Conservation (phyloP, 1,140 invertebrate species). For the Maniola jurtina region DNA sequence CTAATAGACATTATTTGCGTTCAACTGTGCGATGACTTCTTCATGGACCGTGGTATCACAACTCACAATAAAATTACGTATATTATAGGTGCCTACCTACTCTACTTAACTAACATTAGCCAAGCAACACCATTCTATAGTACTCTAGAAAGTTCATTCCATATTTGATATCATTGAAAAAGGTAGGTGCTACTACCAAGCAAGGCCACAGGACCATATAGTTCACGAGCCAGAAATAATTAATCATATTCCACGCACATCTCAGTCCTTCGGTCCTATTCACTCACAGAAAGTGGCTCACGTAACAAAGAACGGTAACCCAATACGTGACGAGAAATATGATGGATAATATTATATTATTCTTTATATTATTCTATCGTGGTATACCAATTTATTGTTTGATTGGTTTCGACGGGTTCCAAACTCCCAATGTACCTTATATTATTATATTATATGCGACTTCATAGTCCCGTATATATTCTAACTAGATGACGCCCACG, state of each 20-base stretch:
- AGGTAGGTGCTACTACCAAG: constrained; percentile 14
- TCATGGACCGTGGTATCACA: too few relatives aligned
- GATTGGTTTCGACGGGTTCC: constrained; percentile 63
- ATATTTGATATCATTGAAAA: constrained; percentile 27
- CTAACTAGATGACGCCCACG: too few relatives aligned
- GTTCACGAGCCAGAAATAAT: constrained; percentile 60
- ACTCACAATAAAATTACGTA: too few relatives aligned
- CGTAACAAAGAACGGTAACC: constrained; percentile 76
- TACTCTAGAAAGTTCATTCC: constrained; percentile 30
- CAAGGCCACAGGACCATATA: constrained; percentile 43
- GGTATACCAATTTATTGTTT: constrained; percentile 58
- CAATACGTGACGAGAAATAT: constrained; percentile 73
- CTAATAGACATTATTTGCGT: too few relatives aligned
- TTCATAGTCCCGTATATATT: too few relatives aligned
- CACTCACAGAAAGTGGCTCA: constrained; percentile 73
- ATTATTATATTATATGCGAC: neutral
- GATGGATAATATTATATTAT: constrained; percentile 52
- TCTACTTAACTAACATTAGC: neutral
- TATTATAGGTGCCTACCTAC: too few relatives aligned
- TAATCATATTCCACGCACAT: constrained; percentile 73
- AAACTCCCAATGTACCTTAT: too few relatives aligned
- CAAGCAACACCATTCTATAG: neutral
- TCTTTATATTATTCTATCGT: constrained; percentile 67
- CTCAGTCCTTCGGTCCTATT: constrained; percentile 64
- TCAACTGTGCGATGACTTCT: too few relatives aligned